These are phyloP conservation scores for Amiota mariae DNA, from an alignment of 2,888 invertebrate species.

Conservation along the genomic window DNA sequence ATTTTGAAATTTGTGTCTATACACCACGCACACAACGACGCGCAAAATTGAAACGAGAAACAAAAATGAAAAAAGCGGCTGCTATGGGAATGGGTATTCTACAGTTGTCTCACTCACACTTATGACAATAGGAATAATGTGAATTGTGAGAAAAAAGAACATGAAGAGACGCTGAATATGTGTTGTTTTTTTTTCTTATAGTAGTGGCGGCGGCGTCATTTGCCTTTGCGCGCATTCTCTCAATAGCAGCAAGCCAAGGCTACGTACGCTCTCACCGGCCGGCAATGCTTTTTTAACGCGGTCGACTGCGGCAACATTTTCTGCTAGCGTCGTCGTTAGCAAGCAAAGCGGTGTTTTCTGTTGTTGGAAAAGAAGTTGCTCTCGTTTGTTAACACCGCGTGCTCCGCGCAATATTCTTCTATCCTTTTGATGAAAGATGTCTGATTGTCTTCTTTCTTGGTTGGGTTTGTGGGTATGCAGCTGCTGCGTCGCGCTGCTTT, in stretches of 20 bases:
- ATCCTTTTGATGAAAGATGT: too few species aligned
- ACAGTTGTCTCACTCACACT: conserved; percentile 6
- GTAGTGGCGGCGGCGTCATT: conserved; percentile 56
- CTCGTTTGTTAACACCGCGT: too few species aligned
- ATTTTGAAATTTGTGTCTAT: conserved; percentile 68
- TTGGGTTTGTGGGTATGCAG: too few species aligned
- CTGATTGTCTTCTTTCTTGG: too few species aligned
- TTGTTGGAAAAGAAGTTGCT: conserved; percentile 30
- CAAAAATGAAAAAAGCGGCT: conserved; percentile 47
- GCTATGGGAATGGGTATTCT: neutral
- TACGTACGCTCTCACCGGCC: conserved; percentile 62
- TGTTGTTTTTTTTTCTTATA: conserved; percentile 5
- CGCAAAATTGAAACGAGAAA: conserved; percentile 30
- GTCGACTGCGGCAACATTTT: neutral
- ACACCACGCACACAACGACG: conserved; percentile 51
- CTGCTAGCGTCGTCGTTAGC: conserved; percentile 38
- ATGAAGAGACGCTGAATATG: conserved; percentile 60
- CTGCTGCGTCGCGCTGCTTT: too few species aligned
- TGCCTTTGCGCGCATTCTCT: conserved; percentile 5
- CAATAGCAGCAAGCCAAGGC: conserved; percentile 34
- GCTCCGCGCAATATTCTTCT: too few species aligned
- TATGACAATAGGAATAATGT: conserved; percentile 9
- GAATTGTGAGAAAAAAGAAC: conserved; percentile 42
- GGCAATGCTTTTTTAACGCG: conserved; percentile 48
- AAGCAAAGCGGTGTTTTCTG: conserved; percentile 11